Evolutionary conservation across 2,888 invertebrate genomes (phyloP), one percentile per base, ranked within the genome.

Genomic region (Drosophila bunnanda): DNA sequence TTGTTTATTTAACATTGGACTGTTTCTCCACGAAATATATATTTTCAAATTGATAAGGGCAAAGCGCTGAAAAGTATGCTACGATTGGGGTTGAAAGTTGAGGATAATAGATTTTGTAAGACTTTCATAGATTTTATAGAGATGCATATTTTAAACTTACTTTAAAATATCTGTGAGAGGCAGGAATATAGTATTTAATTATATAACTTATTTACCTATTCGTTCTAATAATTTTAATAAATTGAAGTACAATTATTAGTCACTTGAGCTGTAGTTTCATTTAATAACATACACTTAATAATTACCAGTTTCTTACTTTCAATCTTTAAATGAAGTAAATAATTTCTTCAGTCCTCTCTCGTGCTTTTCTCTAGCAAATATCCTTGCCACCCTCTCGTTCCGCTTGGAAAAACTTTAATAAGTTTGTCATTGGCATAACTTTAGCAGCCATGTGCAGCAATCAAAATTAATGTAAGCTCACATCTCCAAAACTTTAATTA

Each of bases 401-500:
- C 44, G 43, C 54, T 38, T 38, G 41, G n/a, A 25, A 55, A 53
- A 52, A 22, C 50, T 54, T 22, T 59, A 69, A 69, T 80, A 60
- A 57, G 81, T 74, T 73, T 77, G 68, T 52, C 67, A 75, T 75
- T 55, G 67, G 22, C 71, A 74, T 71, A 84, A 69, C 34, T 85
- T 78, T 72, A 22, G 67, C 71, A 44, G n/a, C 46, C 69, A 75
- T 68, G 78, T 46, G 64, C 52, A 48, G 66, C 87, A 75, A 81
- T 87, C 70, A 87, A 79, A 79, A 75, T 82, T 62, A 79, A 79
- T 79, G 74, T 17, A 61, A 30, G 75, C 66, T 57, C 67, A 67
- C 79, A 84, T 76, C 50, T 64, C 13, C 28, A 52, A 25, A 84
- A 76, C 76, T 88, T 88, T 75, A 85, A 88, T 78, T 75, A 61